A percentile compares a stretch with the other conserved stretches of the same genome.
Evolutionary conservation across 1,140 invertebrate species (phyloP).

Genomic region (Nylanderia fulva): DNA sequence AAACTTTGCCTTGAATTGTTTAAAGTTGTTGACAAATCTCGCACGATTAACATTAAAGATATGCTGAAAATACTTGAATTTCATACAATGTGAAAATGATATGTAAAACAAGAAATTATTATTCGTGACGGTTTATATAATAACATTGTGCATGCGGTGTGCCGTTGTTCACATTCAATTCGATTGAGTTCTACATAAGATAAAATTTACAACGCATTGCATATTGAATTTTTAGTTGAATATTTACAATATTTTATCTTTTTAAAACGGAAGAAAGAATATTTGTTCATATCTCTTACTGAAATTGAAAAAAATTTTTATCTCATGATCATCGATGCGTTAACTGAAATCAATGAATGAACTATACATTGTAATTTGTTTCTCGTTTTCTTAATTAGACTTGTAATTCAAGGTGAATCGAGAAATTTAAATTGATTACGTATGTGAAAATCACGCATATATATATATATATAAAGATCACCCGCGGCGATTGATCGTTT

Average conservation of each 20-base stretch:
- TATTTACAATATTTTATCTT: too few species aligned
- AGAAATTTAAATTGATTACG: not conserved
- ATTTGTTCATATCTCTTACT: not conserved
- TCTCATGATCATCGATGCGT: not conserved
- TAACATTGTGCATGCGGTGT: not conserved
- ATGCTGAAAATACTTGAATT: not conserved
- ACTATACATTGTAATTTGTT: not conserved
- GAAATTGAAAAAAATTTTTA: not conserved
- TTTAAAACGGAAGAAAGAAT: not conserved
- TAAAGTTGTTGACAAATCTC: not conserved
- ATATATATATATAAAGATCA: not conserved
- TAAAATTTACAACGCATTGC: too few species aligned
- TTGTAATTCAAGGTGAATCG: not conserved
- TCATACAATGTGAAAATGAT: not conserved
- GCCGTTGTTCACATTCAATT: not conserved
- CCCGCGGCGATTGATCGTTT: not conserved
- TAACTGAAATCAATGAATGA: not conserved
- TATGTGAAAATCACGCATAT: too few species aligned
- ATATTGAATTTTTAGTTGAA: too few species aligned
- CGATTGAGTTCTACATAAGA: too few species aligned
- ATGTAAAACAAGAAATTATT: conserved; percentile 10
- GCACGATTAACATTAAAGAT: conserved; percentile 10
- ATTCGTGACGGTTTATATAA: not conserved
- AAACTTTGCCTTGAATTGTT: conserved; percentile 5
- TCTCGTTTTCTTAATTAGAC: not conserved